Evolutionary conservation across 2,888 invertebrate genomes (phyloP), one percentile per base, ranked within the genome.

Genomic region (Oligia fasciuncula): DNA sequence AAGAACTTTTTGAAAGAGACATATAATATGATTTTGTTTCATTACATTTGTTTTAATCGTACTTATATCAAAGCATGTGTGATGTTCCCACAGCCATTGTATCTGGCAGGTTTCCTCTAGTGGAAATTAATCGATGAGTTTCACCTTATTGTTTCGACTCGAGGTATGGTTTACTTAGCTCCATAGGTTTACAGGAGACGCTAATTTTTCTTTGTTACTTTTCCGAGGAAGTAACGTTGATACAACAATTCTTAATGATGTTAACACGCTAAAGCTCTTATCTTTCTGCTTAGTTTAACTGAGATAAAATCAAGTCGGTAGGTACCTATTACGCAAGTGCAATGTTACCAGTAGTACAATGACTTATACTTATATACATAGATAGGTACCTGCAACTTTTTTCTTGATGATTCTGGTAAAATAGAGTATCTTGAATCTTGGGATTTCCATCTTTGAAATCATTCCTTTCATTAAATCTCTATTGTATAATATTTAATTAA

Each of bases 91-190:
- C 92, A 90, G 87, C 88, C 91, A 93, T 94, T 94, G 94, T 95
- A 90, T 88, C 84, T 87, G 73, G 77, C 66, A 82, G 88, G 90
- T 93, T 94, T 93, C 92, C 92, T 94, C 87, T 87, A 87, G 84
- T 87, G 90, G 90, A 92, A 91, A 93, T 92, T 87, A 89, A 89
- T 89, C 90, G 92, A 94, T 93, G 93, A 94, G 93, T 96, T 96
- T 96, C 96, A 93, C 95, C 92, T 93, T 92, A 93, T 94, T 94
- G 93, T 93, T 90, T 85, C 78, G 83, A 89, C 81, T 81, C 80
- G 85, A 85, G 85, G 76, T 79, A 85, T 77, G 87, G 88, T 85
- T 85, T 85, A 87, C 88, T 82, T 79, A 73, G n/a, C 69, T 72
- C 46, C 67, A 57, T 76, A 78, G 67, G 74, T 89, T 76, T 80